Conservation (phyloP, 2,888 invertebrate genomes). For the Coremacera marginata region DNA sequence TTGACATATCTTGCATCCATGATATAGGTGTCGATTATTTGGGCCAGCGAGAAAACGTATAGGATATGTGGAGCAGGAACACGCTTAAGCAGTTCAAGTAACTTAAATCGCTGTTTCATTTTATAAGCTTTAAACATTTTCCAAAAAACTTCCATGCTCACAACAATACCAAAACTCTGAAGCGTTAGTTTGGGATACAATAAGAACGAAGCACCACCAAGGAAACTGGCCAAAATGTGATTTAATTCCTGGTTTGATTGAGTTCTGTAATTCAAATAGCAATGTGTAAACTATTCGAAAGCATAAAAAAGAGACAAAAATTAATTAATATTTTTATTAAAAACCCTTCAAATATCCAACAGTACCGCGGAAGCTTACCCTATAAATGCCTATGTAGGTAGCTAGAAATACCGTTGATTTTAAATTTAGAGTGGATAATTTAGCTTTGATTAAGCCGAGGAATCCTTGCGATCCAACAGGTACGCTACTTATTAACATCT, state of each 20-base stretch:
- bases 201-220: constrained; percentile 56
- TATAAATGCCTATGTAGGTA: constrained; percentile 59
- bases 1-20: constrained; percentile 37
- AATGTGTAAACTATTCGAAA: constrained; percentile 51
- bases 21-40: constrained; percentile 48
- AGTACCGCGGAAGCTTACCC: constrained; percentile 51
- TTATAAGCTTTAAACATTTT: constrained; percentile 36
- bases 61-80: constrained; percentile 51
- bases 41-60: constrained; percentile 48
- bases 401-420: constrained; percentile 54
- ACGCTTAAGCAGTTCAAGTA: constrained; percentile 40
- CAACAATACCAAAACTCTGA: constrained; percentile 54
- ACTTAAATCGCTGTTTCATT: neutral
- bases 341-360: neutral
- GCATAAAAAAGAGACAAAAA: neutral
- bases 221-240: constrained; percentile 56
- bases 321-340: neutral
- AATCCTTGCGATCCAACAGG: constrained; percentile 22
- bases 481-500: constrained; percentile 42
- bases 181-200: constrained; percentile 55
- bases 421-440: constrained; percentile 47
- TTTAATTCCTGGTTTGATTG: constrained; percentile 34
- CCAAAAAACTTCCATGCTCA: constrained; percentile 53
- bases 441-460: constrained; percentile 33
- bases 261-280: constrained; percentile 49